These are phyloP conservation scores for Mactra quadrangularis DNA, from an alignment of 1,140 invertebrate genomes.

Conservation along the genomic window DNA sequence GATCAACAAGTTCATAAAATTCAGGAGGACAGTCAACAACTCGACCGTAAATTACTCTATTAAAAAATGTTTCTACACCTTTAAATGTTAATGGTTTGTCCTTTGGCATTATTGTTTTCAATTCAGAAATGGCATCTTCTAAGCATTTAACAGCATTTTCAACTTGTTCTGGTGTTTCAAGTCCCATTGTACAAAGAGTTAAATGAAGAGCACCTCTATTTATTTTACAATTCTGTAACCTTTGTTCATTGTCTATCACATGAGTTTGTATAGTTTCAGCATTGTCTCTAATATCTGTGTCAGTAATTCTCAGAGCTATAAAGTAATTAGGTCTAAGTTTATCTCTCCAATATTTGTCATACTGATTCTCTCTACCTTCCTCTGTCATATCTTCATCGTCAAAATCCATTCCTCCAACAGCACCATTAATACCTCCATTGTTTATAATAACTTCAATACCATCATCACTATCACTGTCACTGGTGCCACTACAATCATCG, in stretches of 20 bases:
- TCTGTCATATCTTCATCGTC: not conserved
- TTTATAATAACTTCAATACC: constrained; percentile 62
- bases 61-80: constrained; percentile 80
- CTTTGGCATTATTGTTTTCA: constrained; percentile 69
- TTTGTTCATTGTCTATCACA: constrained; percentile 64
- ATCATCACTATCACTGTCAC: constrained; percentile 69
- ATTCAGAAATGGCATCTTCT: constrained; percentile 71
- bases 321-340: constrained; percentile 83
- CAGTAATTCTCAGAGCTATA: constrained; percentile 80
- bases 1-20: constrained; percentile 76
- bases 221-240: constrained; percentile 64
- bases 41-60: constrained; percentile 81
- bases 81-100: constrained; percentile 66
- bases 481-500: constrained; percentile 43
- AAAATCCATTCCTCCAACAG: constrained; percentile 23
- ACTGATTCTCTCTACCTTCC: constrained; percentile 43
- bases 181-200: constrained; percentile 77
- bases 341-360: constrained; percentile 73
- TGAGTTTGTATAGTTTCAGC: constrained; percentile 64
- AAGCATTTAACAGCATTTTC: constrained; percentile 74
- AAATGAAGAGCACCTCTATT: constrained; percentile 58
- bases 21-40: constrained; percentile 71
- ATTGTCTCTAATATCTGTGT: constrained; percentile 61
- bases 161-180: constrained; percentile 80
- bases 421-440: constrained; percentile 9